Conservation (phyloP, 30 jellyfish, hydroid and myxozoan species). For the Nemopilema nomurai region DNA sequence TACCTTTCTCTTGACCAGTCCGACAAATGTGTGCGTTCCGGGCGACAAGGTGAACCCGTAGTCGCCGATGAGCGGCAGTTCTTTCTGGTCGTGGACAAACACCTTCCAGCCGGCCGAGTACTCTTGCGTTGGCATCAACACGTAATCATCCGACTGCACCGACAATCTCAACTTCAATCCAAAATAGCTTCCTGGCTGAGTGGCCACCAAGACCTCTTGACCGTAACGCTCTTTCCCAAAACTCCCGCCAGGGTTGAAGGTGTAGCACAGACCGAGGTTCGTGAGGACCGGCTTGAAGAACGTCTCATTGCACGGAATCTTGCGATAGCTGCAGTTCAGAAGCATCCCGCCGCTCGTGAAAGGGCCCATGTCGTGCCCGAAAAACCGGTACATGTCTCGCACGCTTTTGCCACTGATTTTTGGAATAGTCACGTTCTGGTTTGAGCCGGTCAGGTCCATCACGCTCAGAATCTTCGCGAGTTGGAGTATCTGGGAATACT, state of each 20-base stretch:
- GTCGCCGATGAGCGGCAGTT: slow-evolving; percentile 62
- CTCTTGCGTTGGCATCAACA: slow-evolving; percentile 64
- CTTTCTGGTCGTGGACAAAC: slow-evolving; percentile 64
- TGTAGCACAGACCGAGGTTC: slow-evolving; percentile 66
- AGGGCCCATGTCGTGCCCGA: slow-evolving; percentile 60
- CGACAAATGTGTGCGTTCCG: slow-evolving; percentile 69
- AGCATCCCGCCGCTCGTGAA: slow-evolving; percentile 68
- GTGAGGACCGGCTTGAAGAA: slow-evolving; percentile 60
- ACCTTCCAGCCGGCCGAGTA: slow-evolving; percentile 67
- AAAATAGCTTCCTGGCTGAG: slow-evolving; percentile 67
- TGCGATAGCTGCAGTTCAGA: slow-evolving; percentile 53
- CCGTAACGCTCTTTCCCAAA: slow-evolving; percentile 1
- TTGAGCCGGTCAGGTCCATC: slow-evolving; percentile 27
- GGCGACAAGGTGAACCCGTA: slow-evolving; percentile 76
- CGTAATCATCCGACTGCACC: slow-evolving; percentile 59
- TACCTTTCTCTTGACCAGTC: slow-evolving; percentile 60
- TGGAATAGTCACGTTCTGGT: slow-evolving; percentile 23
- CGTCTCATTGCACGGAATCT: slow-evolving; percentile 31
- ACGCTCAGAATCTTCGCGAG: slow-evolving; percentile 57
- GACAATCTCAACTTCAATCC: slow-evolving; percentile 53
- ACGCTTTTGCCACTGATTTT: slow-evolving; percentile 27
- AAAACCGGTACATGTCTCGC: slow-evolving; percentile 45
- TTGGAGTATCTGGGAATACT: slow-evolving; percentile 28
- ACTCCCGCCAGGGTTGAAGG: slow-evolving; percentile 63
- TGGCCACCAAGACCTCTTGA: slow-evolving; percentile 13